Conservation (phyloP, 2,888 invertebrate genomes). For the Salticus scenicus region DNA sequence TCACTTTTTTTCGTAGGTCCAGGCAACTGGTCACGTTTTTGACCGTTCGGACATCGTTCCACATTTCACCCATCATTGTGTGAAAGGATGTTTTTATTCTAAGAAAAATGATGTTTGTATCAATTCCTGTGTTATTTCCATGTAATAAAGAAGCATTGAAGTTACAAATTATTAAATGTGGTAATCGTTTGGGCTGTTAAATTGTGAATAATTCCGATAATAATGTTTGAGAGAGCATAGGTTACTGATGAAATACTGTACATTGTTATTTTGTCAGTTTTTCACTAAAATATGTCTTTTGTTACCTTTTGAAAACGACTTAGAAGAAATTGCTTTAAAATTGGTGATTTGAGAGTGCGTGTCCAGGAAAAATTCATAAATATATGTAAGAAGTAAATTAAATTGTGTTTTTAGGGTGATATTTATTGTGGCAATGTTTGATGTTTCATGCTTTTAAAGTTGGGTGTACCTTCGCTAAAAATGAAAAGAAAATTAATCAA, state of each 20-base stretch:
- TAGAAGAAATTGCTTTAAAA: too few relatives aligned
- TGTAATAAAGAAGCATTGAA: not conserved
- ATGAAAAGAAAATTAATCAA: too few relatives aligned
- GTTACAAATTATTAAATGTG: not conserved
- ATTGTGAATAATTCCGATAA: not conserved
- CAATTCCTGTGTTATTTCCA: not conserved
- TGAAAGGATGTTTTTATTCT: not conserved
- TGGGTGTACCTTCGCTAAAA: too few relatives aligned
- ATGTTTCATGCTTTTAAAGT: too few relatives aligned
- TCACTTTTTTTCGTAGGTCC: constrained; percentile 21
- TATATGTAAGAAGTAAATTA: too few relatives aligned
- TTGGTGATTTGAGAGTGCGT: too few relatives aligned
- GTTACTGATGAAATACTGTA: not conserved
- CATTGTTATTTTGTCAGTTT: not conserved
- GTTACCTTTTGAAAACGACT: not conserved
- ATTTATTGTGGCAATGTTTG: too few relatives aligned
- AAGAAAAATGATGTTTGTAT: not conserved
- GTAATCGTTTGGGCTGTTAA: not conserved
- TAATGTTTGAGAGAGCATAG: not conserved
- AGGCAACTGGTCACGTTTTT: constrained; percentile 47
- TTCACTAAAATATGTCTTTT: not conserved
- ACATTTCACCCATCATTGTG: constrained; percentile 9
- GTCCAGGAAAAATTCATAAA: too few relatives aligned
- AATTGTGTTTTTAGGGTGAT: too few relatives aligned
- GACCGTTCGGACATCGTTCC: constrained; percentile 23